Evolutionary conservation across 2,113 vertebrate genomes (phyloP), one percentile per base, ranked within the genome.

Genomic region (Egretta garzetta): DNA sequence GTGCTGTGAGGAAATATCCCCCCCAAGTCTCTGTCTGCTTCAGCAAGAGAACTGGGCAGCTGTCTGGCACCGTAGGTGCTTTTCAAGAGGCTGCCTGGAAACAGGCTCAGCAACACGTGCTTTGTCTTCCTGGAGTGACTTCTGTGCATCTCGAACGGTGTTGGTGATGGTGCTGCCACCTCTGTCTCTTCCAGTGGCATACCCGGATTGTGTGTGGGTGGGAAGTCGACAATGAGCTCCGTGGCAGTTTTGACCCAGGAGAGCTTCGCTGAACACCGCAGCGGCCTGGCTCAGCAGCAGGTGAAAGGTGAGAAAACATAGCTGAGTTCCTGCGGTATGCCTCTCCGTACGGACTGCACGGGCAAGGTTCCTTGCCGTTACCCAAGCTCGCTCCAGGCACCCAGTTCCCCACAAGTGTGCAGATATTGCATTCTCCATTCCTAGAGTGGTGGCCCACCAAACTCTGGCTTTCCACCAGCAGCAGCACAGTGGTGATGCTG

Each of bases 221-320:
- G 98, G 98, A 99, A 99, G 98, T 99, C 98, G 97, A 99, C 99
- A 99, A 99, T 99, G 99, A 99, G 99, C 99, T 99, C 99, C 90
- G 99, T 99, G 97, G 99, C 99, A 98, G 99, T 99, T 99, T 98
- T 99, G 99, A 99, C 99, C 97, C 99, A 99, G 97, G 99, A 99
- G 99, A 99, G 99, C 98, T 99, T 99, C 95, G 99, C 99, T 93
- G 99, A 99, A 98, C 99, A 99, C 98, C 99, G 99, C 97, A 99
- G 99, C 91, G 99, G 99, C 95, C 99, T 99, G 96, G 81, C 99
- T 97, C 98, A 98, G 58, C 99, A 99, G 96, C 98, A 99, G 81
- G 98, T 98, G 93, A 99, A 98, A 98, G 99, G 99, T 99, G 84
- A 98, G 97, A 93, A n/a, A 23, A 37, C 26, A 58, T 37, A 24